Percentiles rank a stretch among this genome's conserved stretches.
Conservation (phyloP, 2,888 invertebrate species). For the Xestoiulus laeticollis region DNA sequence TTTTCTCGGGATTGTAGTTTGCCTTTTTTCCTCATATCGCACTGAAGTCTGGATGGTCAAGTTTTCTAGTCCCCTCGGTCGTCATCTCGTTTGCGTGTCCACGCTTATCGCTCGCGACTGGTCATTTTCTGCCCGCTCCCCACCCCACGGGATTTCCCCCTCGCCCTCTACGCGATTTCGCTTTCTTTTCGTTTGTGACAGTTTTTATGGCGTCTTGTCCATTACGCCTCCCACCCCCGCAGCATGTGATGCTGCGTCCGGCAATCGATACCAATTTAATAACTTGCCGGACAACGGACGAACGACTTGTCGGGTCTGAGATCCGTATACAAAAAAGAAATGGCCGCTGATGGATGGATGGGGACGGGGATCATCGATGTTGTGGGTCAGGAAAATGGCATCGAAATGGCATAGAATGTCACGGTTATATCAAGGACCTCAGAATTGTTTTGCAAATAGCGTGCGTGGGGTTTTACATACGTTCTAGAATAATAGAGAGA, state of each 20-base stretch:
- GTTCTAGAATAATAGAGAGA: too few species aligned
- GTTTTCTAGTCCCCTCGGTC: not conserved
- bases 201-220: not conserved
- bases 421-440: too few species aligned
- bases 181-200: not conserved
- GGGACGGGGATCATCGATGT: not conserved
- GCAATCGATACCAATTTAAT: conserved; percentile 9
- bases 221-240: not conserved
- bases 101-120: not conserved
- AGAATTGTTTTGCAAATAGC: too few species aligned
- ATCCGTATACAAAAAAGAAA: not conserved
- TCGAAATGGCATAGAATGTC: not conserved
- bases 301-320: not conserved
- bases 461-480: too few species aligned
- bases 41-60: not conserved
- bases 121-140: not conserved
- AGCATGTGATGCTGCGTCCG: not conserved
- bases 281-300: not conserved
- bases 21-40: not conserved
- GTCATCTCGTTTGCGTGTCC: not conserved
- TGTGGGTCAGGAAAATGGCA: not conserved
- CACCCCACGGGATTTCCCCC: not conserved
- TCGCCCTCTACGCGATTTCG: not conserved
- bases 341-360: not conserved
- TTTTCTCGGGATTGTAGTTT: not conserved